phyloP scores from a whole-genome alignment of 1,140 invertebrate genomes.

The Seison nebaliae region DNA sequence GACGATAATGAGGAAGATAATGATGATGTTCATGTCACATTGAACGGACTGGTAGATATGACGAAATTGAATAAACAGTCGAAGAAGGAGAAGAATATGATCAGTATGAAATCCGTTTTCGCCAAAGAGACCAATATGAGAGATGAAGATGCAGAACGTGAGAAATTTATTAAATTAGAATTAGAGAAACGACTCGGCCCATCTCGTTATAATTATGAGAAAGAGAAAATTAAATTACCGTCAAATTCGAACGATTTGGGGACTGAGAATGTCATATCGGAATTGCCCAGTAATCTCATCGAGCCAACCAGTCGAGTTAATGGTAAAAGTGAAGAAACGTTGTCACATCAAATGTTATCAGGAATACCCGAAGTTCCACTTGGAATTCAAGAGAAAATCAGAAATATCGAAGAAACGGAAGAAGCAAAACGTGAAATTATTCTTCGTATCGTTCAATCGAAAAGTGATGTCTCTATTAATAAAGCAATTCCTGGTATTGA shows the following conservation, averaged over 20 bases:
- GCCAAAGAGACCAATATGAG: conserved; percentile 86
- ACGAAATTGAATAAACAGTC: conserved; percentile 55
- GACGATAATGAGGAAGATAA: background rate
- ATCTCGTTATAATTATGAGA: background rate
- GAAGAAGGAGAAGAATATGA: no score
- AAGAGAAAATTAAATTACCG: background rate
- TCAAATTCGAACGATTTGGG: conserved; percentile 14
- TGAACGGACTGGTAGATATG: conserved; percentile 11
- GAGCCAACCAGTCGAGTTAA: conserved; percentile 35
- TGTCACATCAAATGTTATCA: conserved; percentile 96
- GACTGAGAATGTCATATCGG: conserved; percentile 26
- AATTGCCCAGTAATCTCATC: conserved; percentile 47
- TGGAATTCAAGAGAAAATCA: conserved; percentile 86
- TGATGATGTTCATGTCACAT: background rate
- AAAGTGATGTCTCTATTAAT: no score
- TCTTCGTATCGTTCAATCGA: no score
- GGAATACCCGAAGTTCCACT: conserved; percentile 99
- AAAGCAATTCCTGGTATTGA: no score
- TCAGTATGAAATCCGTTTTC: conserved; percentile 39
- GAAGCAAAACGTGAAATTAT: conserved; percentile 72
- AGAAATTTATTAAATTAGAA: conserved; percentile 52
- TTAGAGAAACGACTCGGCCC: conserved; percentile 39
- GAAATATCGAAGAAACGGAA: conserved; percentile 88
- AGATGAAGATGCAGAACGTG: conserved; percentile 94
- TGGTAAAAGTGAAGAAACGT: conserved; percentile 76